Evolutionary conservation across 30 jellyfish, hydroid and myxozoan genomes (phyloP).

Genomic region (Rhopilema esculentum): DNA sequence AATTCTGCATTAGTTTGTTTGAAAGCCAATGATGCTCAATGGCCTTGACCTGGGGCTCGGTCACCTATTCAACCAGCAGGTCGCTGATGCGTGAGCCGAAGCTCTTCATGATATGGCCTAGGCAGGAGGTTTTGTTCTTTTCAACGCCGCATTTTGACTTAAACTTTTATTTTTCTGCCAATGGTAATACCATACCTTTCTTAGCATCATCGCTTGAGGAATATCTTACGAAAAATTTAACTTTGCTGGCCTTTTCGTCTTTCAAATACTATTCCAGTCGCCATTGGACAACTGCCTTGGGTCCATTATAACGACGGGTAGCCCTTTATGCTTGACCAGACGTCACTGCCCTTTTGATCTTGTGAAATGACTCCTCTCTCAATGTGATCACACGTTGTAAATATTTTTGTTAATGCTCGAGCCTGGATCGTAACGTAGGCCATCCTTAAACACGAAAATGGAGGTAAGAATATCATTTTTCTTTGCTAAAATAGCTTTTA

Average conservation of each 20-base stretch:
- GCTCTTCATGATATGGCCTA: slow-evolving; percentile 17
- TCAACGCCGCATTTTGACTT: neutral
- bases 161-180: too few species aligned
- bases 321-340: slow-evolving; percentile 40
- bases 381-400: slow-evolving; percentile 68
- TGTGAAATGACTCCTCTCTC: slow-evolving; percentile 64
- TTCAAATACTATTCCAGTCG: neutral
- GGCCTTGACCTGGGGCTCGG: slow-evolving; percentile 49
- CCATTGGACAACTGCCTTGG: neutral
- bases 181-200: too few species aligned
- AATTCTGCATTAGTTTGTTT: neutral
- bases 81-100: neutral
- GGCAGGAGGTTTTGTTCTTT: neutral
- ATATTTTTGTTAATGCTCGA: slow-evolving; percentile 61
- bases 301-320: slow-evolving; percentile 18
- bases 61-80: slow-evolving; percentile 30
- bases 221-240: too few species aligned
- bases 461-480: slow-evolving; percentile 42
- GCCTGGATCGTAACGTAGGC: slow-evolving; percentile 57
- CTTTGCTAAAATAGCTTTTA: neutral
- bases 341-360: slow-evolving; percentile 56
- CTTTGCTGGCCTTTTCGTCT: neutral
- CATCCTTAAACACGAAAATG: slow-evolving; percentile 62
- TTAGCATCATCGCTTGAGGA: too few species aligned
- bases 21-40: slow-evolving; percentile 36